Evolutionary conservation across 2,113 vertebrate genomes (phyloP), one percentile per base, ranked within the genome.

Genomic region (Plecotus auritus): DNA sequence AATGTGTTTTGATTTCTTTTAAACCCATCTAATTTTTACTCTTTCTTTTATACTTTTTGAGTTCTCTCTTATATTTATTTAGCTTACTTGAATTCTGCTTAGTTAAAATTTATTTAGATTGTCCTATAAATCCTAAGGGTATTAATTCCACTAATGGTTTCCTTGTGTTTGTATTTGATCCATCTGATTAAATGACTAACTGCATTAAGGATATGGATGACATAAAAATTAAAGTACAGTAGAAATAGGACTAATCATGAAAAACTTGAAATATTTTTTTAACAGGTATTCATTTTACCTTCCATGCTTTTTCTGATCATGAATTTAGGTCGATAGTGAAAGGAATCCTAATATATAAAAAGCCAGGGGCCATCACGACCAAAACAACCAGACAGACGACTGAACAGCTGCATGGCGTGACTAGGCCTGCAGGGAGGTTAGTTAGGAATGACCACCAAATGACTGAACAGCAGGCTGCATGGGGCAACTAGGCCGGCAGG

Each of bases 1-100:
- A 32, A 84, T 84, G 54, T 89, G 56, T 93, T 95, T 90, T 90
- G 11, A 40, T 90, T 94, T 64, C 20, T 90, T 90, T 61, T 35
- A 90, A 87, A 67, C 13, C 28, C 7, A n/a, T 61, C 28, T 74
- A 85, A 89, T 81, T 56, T 92, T 88, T 73, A 64, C 30, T 93
- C 47, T 72, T 83, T 64, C 47, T 66, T 61, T 85, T 47, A 64
- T 92, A 83, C 20, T 91, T 8, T 18, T 77, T 76, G 18, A 26
- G 10, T 10, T 83, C 35, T 84, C 61, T 91, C 0, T 59, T 94
- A 49, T 72, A 72, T 92, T 76, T 74, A 35, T 85, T 82, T 86
- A 45, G 17, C 40, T 26, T 30, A n/a, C 32, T 80, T 84, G 45
- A 93, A 95, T 67, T 13, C 49, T 91, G 22, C 42, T 83, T 93